Evolutionary conservation across 1,140 invertebrate species (phyloP).

Genomic region (Drosophila ambigua): DNA sequence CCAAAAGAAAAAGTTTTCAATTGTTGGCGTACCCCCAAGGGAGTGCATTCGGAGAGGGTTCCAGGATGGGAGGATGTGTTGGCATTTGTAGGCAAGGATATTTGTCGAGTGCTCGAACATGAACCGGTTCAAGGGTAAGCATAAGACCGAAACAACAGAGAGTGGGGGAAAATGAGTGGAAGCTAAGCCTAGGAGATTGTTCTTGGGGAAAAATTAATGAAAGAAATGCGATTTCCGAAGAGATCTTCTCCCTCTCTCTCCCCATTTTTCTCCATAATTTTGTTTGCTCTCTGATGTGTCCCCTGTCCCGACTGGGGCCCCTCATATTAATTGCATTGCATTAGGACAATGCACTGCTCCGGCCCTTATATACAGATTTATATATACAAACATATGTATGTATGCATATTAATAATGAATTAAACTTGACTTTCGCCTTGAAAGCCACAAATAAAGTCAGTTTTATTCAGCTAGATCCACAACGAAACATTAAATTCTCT

Average conservation of each 20-base stretch:
- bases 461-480: neutral
- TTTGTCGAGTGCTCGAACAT: constrained; percentile 50
- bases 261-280: constrained; percentile 49
- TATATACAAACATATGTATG: constrained; percentile 1
- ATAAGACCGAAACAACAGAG: neutral
- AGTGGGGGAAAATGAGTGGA: neutral
- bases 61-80: constrained; percentile 21
- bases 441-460: constrained; percentile 41
- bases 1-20: constrained; percentile 38
- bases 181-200: constrained; percentile 1
- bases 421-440: constrained; percentile 79
- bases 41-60: neutral
- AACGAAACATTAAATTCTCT: constrained; percentile 20
- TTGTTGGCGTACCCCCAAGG: neutral
- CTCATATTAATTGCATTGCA: constrained; percentile 77
- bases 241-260: constrained; percentile 25
- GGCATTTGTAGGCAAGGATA: constrained; percentile 43
- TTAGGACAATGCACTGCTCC: constrained; percentile 9
- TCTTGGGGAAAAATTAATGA: constrained; percentile 13
- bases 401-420: constrained; percentile 71
- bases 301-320: constrained; percentile 31
- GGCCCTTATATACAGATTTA: constrained; percentile 28
- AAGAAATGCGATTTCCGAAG: constrained; percentile 22
- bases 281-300: constrained; percentile 32
- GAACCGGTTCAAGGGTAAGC: constrained; percentile 72